Base-by-base conservation (phyloP, 2,888 invertebrate genomes). In the Athalia circularis region DNA sequence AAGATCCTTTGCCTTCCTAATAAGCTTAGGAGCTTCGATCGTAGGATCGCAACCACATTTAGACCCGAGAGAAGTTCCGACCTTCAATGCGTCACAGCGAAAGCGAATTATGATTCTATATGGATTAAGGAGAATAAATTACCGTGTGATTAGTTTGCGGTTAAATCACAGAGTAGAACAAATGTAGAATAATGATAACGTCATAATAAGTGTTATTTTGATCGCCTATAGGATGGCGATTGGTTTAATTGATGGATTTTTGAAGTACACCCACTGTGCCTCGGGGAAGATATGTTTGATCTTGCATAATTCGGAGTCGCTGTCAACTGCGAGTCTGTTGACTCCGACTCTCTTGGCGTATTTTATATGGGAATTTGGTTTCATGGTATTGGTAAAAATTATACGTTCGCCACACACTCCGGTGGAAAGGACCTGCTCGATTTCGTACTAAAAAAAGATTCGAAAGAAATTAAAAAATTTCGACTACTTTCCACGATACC, bases 351-450 rank as follows among this genome's bases (percentile, higher is more conserved):
- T 90, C 62, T 89, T 90, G 4, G 94, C 93, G 83, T 91, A 92
- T 79, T 87, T 89, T 77, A 94, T 90, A 86, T 92, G 92, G 48
- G 92, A 91, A 1, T 87, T 86, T 80, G 91, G 89, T 87, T 94
- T 94, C 81, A 92, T 92, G 0, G 93, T 93, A 86, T 93, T 92
- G 50, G 93, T 93, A 84, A 92, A 93, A 81, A 94, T 92, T 74
- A 94, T 93, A 61, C 92, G 90, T 8, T 91, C 87, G 0, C 91
- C 88, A 3, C 89, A 80, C 7, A 93, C 92, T 5, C 92, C 92
- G 52, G 91, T 84, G 13, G 90, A 88, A 80, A 93, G 86, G 6
- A 93, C 90, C 81, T 91, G 90, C 80, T 91, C 89, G 59, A 94
- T 93, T 87, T 94, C 93, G 83, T 87, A 86, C 91, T 93, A 91